Base-by-base conservation (phyloP, 1,140 invertebrate genomes). In the Danaus melanippus region DNA sequence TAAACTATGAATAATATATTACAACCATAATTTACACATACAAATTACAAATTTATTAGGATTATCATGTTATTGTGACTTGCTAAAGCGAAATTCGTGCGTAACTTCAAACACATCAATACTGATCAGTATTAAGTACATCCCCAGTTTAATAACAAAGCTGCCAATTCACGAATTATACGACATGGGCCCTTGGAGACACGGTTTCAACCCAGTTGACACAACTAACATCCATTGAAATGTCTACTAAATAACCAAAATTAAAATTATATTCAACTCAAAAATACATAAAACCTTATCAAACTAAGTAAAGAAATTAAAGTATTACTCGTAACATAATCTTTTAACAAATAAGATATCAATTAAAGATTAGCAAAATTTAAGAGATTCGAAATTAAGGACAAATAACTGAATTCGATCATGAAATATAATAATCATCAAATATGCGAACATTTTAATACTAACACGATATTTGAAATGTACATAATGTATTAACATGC, bases 1-100 rank as follows among this genome's bases (percentile, higher is more conserved):
- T 71, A 63, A 70, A 68, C 60, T 77, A 79, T 69, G 44, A 59
- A 56, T 64, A 77, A 76, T 81, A 81, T 81, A 79, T 77, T 81
- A 81, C 72, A 79, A 66, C 50, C 60, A 76, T 74, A 77, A 79
- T 72, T 76, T 74, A 79, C 71, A 79, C 55, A 58, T 63, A 66
- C 46, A 56, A 62, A 62, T 58, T 61, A 57, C 56, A 45, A 53
- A 53, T 50, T 60, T 42, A 60, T 50, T 41, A 56, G 58, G 39
- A 56, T 59, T 41, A 59, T 44, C 12, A 32, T 59, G 54, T 42
- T 12, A 45, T 43, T 10, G 17, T 58, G 47, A 43, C 43, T 53
- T 11, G 48, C 42, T 42, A 56, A 42, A 49, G 51, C 49, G 48
- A 45, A 53, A 52, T 46, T 42, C 46, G 5, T 58, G 40, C 32